Evolutionary conservation across 1,140 invertebrate species (phyloP), one percentile per base, ranked within the genome.

Genomic region (Cyphomyrmex costatus): DNA sequence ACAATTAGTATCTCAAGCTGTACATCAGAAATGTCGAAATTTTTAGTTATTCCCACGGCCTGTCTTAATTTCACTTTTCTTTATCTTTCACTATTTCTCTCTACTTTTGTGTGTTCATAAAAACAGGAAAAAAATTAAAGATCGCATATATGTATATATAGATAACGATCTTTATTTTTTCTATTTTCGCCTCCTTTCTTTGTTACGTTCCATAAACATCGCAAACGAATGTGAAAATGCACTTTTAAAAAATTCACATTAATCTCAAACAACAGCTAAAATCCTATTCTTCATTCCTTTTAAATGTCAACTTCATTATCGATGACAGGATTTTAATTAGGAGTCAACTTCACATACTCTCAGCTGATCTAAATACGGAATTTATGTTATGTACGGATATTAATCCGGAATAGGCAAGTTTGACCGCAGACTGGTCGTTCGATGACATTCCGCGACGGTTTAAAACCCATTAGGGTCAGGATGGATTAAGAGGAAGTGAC

Each of bases 401-500:
- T 63, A 74, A 79, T 83, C 56, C 36, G 8, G 3, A 74, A 83
- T 46, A 33, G 66, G 24, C 56, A 36, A 80, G 21, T 78, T 27
- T 49, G 21, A 56, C 74, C 56, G 16, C 60, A 79, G 66, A 46
- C 65, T 68, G 68, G n/a, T 74, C 58, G 49, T 36, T 36, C 73
- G 36, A 74, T 79, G 87, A 86, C 77, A 83, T 89, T 83, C 49
- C 60, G 60, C 36, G 30, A 70, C 33, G 61, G 73, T 89, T 89
- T 80, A 84, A 87, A 82, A 89, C 33, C 85, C 88, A 79, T 89
- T 89, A 87, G 85, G 53, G 73, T 77, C 49, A 60, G 53, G 21
- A 24, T 51, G n/a, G 71, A 89, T 87, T 89, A 84, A 89, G 85
- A 90, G 78, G 46, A 51, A 86, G 51, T 84, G 82, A 84, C 66